Base-by-base conservation (phyloP, 2,888 invertebrate species). In the Lasioglossum malachurum region DNA sequence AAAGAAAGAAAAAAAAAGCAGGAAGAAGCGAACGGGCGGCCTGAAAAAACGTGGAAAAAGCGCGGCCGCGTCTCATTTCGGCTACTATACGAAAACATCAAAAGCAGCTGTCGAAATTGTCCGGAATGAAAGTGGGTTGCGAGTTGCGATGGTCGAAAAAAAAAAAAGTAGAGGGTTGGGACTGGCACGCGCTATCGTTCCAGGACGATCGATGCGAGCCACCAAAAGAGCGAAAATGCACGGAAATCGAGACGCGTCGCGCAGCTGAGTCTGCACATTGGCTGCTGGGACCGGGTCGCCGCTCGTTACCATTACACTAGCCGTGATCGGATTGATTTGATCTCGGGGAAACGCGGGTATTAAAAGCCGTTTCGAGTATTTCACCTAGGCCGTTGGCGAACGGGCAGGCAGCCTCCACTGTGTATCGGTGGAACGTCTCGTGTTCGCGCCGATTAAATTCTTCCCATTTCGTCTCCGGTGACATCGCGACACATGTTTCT, bases 101-200 rank as follows among this genome's bases (percentile, higher is more conserved):
- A 90, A 91, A 92, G 83, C 87, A 87, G 82, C 75, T 81, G 89
- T 89, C 87, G 85, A 91, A 88, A 88, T 89, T 83, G 87, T 86
- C 78, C 85, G 85, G 88, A 85, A 90, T 87, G 79, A 91, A 88
- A 83, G 86, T 88, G 88, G 83, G 84, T 86, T 87, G 84, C 73
- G 78, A 74, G 73, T 73, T 76, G 78, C 69, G 67, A 87, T 27
- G 78, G 60, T 31, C 57, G 72, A 75, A 69, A 75, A 53, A n/a
- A n/a, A 49, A 49, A 49, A 77, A 76, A 76, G 53, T 53, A 74
- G 84, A n/a, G 86, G 82, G 49, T 80, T 57, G 80, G 60, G 85
- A 83, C 83, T 79, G 79, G 79, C 87, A 86, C 84, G 87, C 81
- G 86, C 74, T 83, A 84, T 89, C 84, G 82, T 82, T 75, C 78